A percentile compares a stretch with the other conserved stretches of the same genome.
These are phyloP conservation scores for Ecdyonurus torrentis DNA, from an alignment of 2,888 invertebrate genomes.

Conservation along the genomic window DNA sequence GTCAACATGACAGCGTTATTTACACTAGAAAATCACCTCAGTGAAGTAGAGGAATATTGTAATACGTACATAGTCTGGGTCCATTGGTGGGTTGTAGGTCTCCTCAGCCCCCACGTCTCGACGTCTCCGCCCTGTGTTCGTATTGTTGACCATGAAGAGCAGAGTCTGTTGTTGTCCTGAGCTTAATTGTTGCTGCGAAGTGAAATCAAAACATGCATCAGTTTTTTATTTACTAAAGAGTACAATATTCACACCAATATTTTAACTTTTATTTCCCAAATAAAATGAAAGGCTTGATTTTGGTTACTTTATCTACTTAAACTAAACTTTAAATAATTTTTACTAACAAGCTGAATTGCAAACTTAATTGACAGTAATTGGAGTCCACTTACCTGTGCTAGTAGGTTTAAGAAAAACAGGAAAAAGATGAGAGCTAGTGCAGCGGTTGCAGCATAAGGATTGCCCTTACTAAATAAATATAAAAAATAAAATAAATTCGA, in stretches of 20 bases:
- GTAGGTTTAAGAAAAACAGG: too few relatives aligned
- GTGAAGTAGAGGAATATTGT: too few relatives aligned
- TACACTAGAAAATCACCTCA: too few relatives aligned
- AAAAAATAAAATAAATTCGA: not conserved
- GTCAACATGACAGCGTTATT: too few relatives aligned
- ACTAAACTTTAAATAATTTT: too few relatives aligned
- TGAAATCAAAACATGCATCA: not conserved
- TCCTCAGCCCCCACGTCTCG: not conserved
- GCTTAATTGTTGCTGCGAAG: not conserved
- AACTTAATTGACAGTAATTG: too few relatives aligned
- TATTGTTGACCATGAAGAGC: constrained; percentile 2
- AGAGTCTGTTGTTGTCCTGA: not conserved
- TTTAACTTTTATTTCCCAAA: not conserved
- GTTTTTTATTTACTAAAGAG: not conserved
- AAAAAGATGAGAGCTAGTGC: not conserved
- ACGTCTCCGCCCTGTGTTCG: not conserved
- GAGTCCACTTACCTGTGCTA: too few relatives aligned
- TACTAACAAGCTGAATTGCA: too few relatives aligned
- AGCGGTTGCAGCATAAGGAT: not conserved
- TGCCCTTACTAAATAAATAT: not conserved
- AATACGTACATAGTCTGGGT: too few relatives aligned
- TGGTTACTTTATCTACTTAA: too few relatives aligned
- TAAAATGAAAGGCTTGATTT: too few relatives aligned
- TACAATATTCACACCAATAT: not conserved
- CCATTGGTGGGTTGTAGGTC: too few relatives aligned